These are phyloP conservation scores for Platichthys stellatus DNA, from an alignment of 2,113 vertebrate species.

Conservation along the genomic window DNA sequence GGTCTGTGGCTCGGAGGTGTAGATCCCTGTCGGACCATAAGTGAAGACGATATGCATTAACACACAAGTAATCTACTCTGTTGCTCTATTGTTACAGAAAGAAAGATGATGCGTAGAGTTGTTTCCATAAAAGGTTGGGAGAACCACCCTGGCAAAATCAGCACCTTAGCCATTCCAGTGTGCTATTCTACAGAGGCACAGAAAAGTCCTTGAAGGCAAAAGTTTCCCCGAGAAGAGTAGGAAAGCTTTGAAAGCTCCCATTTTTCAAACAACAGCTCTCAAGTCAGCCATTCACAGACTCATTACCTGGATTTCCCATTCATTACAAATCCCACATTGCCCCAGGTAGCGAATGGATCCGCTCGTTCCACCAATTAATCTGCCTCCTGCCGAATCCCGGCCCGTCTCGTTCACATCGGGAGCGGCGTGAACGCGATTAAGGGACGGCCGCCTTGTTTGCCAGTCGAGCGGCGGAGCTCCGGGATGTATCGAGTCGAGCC, in stretches of 20 bases:
- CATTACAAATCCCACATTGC: constrained; percentile 2
- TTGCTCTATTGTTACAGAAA: neutral
- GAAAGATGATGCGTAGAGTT: neutral
- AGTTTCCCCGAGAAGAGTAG: neutral
- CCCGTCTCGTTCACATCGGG: constrained; percentile 22
- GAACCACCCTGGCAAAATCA: neutral
- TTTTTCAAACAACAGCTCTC: neutral
- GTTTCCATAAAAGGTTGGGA: neutral
- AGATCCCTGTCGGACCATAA: neutral
- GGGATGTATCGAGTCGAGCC: constrained; percentile 50
- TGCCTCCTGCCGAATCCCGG: neutral
- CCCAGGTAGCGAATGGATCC: constrained; percentile 7
- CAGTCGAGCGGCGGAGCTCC: constrained; percentile 38
- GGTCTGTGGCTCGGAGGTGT: neutral
- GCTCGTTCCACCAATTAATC: neutral
- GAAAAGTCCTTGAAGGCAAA: neutral
- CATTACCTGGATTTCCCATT: constrained; percentile 29
- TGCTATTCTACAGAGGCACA: too few species aligned
- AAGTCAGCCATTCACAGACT: neutral
- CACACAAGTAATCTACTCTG: neutral
- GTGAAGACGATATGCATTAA: neutral
- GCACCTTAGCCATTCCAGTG: too few species aligned
- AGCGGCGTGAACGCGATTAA: constrained; percentile 33
- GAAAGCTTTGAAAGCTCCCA: neutral
- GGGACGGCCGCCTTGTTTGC: constrained; percentile 38